Percentiles rank a stretch among this genome's conserved stretches.
Evolutionary conservation across 2,113 vertebrate genomes (phyloP).

Genomic region (Meriones unguiculatus): DNA sequence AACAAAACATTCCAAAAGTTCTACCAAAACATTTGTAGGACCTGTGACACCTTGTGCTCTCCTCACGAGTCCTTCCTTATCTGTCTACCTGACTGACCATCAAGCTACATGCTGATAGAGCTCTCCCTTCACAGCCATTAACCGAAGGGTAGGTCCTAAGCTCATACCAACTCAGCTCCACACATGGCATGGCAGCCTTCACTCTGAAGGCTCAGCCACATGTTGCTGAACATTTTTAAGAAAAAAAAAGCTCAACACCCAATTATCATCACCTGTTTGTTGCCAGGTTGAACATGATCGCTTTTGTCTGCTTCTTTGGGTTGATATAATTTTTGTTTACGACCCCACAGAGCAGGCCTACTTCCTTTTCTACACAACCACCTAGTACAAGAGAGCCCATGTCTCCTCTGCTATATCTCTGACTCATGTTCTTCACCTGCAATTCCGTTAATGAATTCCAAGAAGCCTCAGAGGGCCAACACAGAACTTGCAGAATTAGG

Average conservation of each 20-base stretch:
- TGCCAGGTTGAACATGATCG: background rate
- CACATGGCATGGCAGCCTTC: background rate
- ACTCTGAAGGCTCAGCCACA: background rate
- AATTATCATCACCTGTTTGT: background rate
- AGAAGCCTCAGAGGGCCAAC: background rate
- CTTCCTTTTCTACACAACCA: constrained; percentile 5
- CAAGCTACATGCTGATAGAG: background rate
- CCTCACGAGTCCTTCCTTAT: background rate
- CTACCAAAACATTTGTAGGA: background rate
- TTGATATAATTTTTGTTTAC: constrained; percentile 10
- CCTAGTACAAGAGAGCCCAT: background rate
- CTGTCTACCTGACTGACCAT: background rate
- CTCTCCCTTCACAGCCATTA: background rate
- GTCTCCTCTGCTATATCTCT: background rate
- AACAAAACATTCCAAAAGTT: constrained; percentile 12
- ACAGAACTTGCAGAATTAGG: background rate
- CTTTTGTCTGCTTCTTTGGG: background rate
- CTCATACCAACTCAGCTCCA: background rate
- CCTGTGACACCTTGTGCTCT: background rate
- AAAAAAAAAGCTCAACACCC: background rate
- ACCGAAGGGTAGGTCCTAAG: background rate
- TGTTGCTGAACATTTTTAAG: background rate
- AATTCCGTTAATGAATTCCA: background rate
- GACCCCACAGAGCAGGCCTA: background rate
- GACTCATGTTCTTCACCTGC: background rate